Percentiles rank a stretch among this genome's conserved stretches.
phyloP scores from a whole-genome alignment of 2,797 vertebrate genomes.

The Oryzias dopingdopingensis region DNA sequence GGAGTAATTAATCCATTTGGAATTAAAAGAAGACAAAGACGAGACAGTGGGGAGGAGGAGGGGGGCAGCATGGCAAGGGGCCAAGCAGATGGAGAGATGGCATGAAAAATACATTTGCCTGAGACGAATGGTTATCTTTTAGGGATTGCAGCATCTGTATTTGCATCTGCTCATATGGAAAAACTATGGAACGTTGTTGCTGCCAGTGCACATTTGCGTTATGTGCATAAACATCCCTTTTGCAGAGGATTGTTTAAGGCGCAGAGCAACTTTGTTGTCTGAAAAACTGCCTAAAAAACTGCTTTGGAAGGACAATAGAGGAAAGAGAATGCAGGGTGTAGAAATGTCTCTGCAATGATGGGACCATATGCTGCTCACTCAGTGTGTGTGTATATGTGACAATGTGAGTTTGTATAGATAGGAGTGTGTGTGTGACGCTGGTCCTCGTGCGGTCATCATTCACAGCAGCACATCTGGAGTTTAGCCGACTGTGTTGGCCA shows the following conservation, averaged over 20 bases:
- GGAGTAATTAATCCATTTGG: conserved; percentile 56
- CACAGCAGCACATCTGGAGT: conserved; percentile 54
- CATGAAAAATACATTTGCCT: conserved; percentile 50
- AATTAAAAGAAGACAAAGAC: conserved; percentile 25
- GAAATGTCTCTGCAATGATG: conserved; percentile 29
- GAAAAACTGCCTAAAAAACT: conserved; percentile 19
- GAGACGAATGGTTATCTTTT: conserved; percentile 13
- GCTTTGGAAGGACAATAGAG: conserved; percentile 22
- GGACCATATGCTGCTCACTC: conserved; percentile 20
- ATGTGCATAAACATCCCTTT: background rate
- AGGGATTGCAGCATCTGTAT: conserved; percentile 1
- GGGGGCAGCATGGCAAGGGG: conserved; percentile 39
- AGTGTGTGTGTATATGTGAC: background rate
- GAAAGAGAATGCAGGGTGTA: conserved; percentile 10
- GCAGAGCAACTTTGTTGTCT: conserved; percentile 9
- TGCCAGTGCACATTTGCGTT: background rate
- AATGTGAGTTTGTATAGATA: conserved; percentile 10
- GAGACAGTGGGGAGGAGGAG: conserved; percentile 20
- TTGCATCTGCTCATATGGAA: background rate
- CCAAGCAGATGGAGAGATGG: conserved; percentile 22
- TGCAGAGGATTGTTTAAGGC: background rate
- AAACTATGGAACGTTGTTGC: background rate
- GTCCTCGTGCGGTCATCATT: conserved; percentile 48
- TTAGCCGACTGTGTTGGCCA: conserved; percentile 45
- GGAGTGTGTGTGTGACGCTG: conserved; percentile 5